Evolutionary conservation across 2,888 invertebrate species (phyloP).

Genomic region (Tetanocera ferruginea): DNA sequence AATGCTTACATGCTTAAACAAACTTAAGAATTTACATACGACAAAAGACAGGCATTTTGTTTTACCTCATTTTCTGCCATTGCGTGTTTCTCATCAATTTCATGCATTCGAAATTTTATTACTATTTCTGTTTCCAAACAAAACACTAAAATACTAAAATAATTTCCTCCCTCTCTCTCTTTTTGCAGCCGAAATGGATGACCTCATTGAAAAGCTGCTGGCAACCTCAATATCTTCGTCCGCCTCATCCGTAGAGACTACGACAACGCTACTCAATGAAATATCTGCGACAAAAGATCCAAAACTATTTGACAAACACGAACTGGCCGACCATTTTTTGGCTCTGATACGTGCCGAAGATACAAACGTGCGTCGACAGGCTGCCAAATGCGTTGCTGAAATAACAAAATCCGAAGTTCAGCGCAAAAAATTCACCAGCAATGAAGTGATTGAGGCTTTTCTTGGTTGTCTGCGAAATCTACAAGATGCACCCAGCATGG

Average conservation of each 20-base stretch:
- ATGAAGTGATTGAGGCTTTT: conserved; percentile 74
- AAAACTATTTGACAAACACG: conserved; percentile 66
- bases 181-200: conserved; percentile 68
- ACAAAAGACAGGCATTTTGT: neutral
- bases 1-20: neutral
- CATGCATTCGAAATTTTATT: neutral
- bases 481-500: conserved; percentile 64
- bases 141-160: neutral
- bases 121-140: neutral
- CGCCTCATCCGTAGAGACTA: conserved; percentile 51
- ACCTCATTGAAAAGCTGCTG: conserved; percentile 66
- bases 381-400: conserved; percentile 84
- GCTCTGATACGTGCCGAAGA: conserved; percentile 65
- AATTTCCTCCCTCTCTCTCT: neutral
- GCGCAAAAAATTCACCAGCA: conserved; percentile 78
- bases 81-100: neutral
- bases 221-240: conserved; percentile 59
- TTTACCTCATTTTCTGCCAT: neutral
- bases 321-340: conserved; percentile 65
- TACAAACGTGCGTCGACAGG: conserved; percentile 72
- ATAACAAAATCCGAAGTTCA: conserved; percentile 83
- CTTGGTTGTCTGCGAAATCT: conserved; percentile 71
- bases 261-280: conserved; percentile 61
- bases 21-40: neutral
- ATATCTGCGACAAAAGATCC: conserved; percentile 67